A percentile compares a stretch with the other conserved stretches of the same genome.
Evolutionary conservation across 64 coral and sea anemone species (phyloP).

Genomic region (Stylophora pistillata): DNA sequence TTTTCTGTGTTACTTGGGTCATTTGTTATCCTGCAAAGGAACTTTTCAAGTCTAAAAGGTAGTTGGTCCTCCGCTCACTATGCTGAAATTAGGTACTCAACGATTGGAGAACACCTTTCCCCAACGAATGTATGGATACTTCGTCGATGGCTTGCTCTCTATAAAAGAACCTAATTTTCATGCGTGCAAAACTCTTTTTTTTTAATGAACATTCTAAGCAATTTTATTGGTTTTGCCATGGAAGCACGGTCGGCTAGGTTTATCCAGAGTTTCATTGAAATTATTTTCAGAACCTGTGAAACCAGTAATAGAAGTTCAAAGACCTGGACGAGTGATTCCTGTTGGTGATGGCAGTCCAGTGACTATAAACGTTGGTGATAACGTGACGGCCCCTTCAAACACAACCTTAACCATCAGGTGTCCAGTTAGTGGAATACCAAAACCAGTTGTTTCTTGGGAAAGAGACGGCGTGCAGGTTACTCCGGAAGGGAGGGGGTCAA

Average conservation of each 20-base stretch:
- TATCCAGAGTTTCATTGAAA: not conserved
- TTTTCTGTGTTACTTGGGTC: not conserved
- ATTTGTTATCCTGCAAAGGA: too few relatives aligned
- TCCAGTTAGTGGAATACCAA: conserved; percentile 65
- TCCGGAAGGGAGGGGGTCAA: conserved; percentile 9
- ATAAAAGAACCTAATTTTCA: too few relatives aligned
- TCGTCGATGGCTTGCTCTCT: too few relatives aligned
- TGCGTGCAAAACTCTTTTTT: too few relatives aligned
- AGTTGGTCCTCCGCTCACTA: too few relatives aligned
- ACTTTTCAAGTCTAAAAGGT: too few relatives aligned
- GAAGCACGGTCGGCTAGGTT: not conserved
- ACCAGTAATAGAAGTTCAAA: conserved; percentile 61
- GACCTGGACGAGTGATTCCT: conserved; percentile 36
- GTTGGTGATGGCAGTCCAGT: conserved; percentile 43
- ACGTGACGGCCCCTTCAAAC: conserved; percentile 57
- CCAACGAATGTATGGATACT: too few relatives aligned
- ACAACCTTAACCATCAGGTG: conserved; percentile 72
- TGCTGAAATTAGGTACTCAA: too few relatives aligned
- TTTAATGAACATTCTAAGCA: too few relatives aligned
- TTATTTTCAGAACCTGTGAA: conserved; percentile 1
- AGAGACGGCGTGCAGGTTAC: conserved; percentile 57
- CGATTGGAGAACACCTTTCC: too few relatives aligned
- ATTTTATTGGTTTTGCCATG: too few relatives aligned
- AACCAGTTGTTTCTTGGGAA: conserved; percentile 66
- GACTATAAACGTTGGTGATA: conserved; percentile 72